phyloP scores from a whole-genome alignment of 2,113 vertebrate genomes.

The Hippocampus guttulatus region DNA sequence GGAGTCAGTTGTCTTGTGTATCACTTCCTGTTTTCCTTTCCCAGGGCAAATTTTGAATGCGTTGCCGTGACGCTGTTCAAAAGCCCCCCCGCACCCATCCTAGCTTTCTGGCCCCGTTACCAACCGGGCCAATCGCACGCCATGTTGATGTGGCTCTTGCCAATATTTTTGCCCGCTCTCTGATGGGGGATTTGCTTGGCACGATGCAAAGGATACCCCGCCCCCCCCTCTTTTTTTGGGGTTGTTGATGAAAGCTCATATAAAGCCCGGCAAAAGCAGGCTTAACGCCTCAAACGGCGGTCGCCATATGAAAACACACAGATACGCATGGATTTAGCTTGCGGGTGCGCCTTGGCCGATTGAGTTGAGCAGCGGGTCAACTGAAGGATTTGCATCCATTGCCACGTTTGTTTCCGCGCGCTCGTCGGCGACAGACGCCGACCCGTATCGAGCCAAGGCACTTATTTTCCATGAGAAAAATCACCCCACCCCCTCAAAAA shows the following conservation, averaged over 20 bases:
- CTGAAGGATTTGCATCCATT: conserved; percentile 23
- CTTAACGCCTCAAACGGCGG: conserved; percentile 21
- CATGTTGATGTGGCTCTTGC: background rate
- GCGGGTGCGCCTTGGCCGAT: conserved; percentile 15
- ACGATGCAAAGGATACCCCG: conserved; percentile 2
- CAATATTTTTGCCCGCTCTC: conserved; percentile 34
- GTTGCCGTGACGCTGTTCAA: conserved; percentile 67
- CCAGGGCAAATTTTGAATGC: conserved; percentile 67
- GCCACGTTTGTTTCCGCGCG: background rate
- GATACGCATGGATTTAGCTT: conserved; percentile 25
- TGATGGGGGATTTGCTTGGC: conserved; percentile 19
- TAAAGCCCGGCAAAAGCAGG: conserved; percentile 25
- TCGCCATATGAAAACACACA: conserved; percentile 16
- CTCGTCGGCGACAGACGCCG: background rate
- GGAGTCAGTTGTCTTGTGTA: conserved; percentile 49
- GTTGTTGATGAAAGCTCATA: conserved; percentile 29
- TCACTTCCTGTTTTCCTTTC: conserved; percentile 73
- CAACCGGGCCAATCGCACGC: conserved; percentile 4
- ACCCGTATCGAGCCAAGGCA: too few relatives aligned
- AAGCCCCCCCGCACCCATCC: conserved; percentile 41
- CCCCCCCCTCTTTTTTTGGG: too few relatives aligned
- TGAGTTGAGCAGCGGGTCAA: conserved; percentile 41
- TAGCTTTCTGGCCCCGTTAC: conserved; percentile 44
- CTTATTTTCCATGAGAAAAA: too few relatives aligned
- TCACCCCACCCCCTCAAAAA: too few relatives aligned